Percentiles rank a stretch among this genome's conserved stretches.
phyloP scores from a whole-genome alignment of 1,140 invertebrate genomes.

The Drosophila cardini region DNA sequence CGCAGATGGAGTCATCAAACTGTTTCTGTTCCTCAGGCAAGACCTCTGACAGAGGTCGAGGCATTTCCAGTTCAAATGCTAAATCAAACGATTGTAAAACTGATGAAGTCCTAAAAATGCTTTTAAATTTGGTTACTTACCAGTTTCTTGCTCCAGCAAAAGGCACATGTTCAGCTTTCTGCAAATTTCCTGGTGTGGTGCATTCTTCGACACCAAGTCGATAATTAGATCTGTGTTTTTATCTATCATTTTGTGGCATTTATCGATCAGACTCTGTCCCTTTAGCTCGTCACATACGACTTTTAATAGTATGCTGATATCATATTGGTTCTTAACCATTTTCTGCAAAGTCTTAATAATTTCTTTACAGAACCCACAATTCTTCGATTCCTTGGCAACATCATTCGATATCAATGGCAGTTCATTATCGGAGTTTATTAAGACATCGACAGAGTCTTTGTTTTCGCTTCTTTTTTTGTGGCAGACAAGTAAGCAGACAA shows the following conservation, averaged over 20 bases:
- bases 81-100: no score
- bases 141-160: neutral
- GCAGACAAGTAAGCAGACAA: slow-evolving; percentile 89
- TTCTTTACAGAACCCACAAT: slow-evolving; percentile 7
- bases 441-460: neutral
- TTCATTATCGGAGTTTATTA: neutral
- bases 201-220: slow-evolving; percentile 3
- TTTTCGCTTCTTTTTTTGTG: slow-evolving; percentile 67
- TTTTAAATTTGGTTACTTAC: neutral
- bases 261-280: neutral
- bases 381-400: neutral
- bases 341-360: neutral
- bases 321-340: neutral
- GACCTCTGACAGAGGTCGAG: neutral
- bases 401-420: neutral
- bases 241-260: slow-evolving; percentile 7
- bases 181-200: slow-evolving; percentile 9
- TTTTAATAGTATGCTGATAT: neutral
- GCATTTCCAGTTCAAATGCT: neutral
- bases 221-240: neutral
- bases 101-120: neutral
- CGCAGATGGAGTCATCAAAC: neutral
- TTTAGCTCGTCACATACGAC: neutral
- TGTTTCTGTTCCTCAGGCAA: neutral
- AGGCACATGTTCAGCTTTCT: slow-evolving; percentile 10